Percentiles rank a stretch among this genome's conserved stretches.
Conservation (phyloP, 2,113 vertebrate genomes). For the Tinamus guttatus region DNA sequence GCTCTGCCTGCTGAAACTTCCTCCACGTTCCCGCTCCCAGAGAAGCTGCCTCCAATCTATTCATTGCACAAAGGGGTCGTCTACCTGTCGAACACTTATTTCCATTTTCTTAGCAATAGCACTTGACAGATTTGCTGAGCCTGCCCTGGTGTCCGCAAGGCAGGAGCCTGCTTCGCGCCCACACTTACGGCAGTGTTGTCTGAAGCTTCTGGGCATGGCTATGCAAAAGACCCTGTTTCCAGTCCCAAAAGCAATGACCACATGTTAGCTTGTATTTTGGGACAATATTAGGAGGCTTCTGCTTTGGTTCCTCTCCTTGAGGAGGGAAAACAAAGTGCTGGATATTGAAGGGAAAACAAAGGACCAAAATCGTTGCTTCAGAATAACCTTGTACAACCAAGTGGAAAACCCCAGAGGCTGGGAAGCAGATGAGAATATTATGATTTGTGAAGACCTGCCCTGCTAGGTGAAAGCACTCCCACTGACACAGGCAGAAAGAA, state of each 20-base stretch:
- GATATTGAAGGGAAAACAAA: neutral
- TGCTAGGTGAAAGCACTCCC: neutral
- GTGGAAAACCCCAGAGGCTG: neutral
- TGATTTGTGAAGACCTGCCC: neutral
- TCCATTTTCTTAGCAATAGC: neutral
- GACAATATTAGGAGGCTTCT: neutral
- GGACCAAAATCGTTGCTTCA: neutral
- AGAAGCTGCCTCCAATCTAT: neutral
- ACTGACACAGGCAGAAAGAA: neutral
- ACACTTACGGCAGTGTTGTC: neutral
- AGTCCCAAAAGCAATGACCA: neutral
- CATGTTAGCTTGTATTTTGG: neutral
- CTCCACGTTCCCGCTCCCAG: accelerated
- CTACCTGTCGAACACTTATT: neutral
- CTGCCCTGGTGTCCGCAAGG: neutral
- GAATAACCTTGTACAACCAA: neutral
- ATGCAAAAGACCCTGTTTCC: neutral
- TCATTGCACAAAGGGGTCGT: neutral
- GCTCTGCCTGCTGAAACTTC: neutral
- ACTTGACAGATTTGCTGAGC: neutral
- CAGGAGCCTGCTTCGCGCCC: neutral
- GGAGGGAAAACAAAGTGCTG: neutral
- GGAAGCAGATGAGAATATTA: neutral
- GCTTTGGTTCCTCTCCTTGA: neutral
- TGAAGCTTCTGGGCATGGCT: neutral